Percentiles rank a stretch among this genome's conserved stretches.
Conservation (phyloP, 2,113 vertebrate genomes). For the Grantiella picta region DNA sequence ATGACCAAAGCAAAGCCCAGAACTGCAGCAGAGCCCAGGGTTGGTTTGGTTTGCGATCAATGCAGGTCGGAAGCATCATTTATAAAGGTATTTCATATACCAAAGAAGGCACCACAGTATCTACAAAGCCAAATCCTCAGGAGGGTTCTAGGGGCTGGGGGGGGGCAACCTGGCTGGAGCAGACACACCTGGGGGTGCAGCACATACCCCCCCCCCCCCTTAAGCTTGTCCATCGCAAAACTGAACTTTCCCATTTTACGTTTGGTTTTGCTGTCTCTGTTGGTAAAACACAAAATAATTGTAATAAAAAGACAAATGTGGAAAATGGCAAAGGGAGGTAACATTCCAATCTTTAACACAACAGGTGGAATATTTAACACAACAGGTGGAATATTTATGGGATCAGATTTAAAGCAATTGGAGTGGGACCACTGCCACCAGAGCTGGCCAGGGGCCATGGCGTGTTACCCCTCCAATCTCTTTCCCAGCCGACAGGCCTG, state of each 20-base stretch:
- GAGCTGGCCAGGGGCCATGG: neutral
- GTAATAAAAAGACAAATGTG: neutral
- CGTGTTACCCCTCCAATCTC: neutral
- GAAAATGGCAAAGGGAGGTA: neutral
- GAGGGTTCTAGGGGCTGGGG: neutral
- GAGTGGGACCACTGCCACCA: neutral
- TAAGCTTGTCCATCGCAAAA: neutral
- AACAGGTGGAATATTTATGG: neutral
- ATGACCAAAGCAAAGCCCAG: conserved; percentile 48
- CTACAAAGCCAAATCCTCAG: conserved; percentile 54
- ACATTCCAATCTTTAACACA: neutral
- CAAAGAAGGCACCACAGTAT: conserved; percentile 59
- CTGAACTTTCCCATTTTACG: neutral
- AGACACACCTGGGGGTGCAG: neutral
- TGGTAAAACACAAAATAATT: neutral
- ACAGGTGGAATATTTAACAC: neutral
- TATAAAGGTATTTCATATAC: conserved; percentile 46
- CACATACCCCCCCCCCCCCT: neutral
- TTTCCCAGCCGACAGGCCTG: neutral
- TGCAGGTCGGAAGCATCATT: conserved; percentile 49
- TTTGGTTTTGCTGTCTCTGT: conserved; percentile 45
- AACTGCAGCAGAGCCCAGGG: conserved; percentile 41
- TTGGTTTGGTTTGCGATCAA: conserved; percentile 45
- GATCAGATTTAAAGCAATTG: neutral
- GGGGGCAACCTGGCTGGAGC: neutral